Base-by-base conservation (phyloP, 2,113 vertebrate species). In the Gila orcuttii region DNA sequence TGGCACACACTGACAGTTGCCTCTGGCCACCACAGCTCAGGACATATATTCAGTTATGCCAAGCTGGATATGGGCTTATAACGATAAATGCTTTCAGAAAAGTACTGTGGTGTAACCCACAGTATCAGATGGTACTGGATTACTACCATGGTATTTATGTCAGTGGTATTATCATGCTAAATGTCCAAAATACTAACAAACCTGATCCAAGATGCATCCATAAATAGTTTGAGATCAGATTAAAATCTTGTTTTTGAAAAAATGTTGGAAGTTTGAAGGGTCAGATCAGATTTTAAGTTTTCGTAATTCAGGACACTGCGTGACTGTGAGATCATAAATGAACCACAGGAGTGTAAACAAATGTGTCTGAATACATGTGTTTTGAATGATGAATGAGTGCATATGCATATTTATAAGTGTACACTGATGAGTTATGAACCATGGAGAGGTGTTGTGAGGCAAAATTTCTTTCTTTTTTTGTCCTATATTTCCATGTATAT, bases 1-100 rank as follows among this genome's bases (percentile, higher is more conserved):
- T 19, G 28, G 25, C 68, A 71, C 60, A 10, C 31, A 33, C 62
- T 13, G 83, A 78, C 83, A 25, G 85, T 62, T 25, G 25, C 78
- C 79, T 66, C 57, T 82, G 79, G 79, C 57, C 59, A 42, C 60
- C 17, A 23, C 10, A 36, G 71, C 39, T 73, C 68, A 23, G 57
- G 57, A 50, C 59, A 76, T 64, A 45, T 23, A 76, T 76, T 82
- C 45, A 11, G 2, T 28, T 55, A 28, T 79, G 62, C 52, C 66
- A 71, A 15, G 33, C 47, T 79, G 50, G 36, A 85, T 52, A 12
- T 39, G 4, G 55, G 3, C 5, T 60, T 39, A 13, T 45, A 66
- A 59, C 23, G 8, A 42, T n/a, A 12, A 39, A 45, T 15, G 2
- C 28, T 69, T 74, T 60, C 52, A 33, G 79, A 55, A 82, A 36